Conservation (phyloP, 2,113 vertebrate genomes). For the Lepisosteus oculatus region DNA sequence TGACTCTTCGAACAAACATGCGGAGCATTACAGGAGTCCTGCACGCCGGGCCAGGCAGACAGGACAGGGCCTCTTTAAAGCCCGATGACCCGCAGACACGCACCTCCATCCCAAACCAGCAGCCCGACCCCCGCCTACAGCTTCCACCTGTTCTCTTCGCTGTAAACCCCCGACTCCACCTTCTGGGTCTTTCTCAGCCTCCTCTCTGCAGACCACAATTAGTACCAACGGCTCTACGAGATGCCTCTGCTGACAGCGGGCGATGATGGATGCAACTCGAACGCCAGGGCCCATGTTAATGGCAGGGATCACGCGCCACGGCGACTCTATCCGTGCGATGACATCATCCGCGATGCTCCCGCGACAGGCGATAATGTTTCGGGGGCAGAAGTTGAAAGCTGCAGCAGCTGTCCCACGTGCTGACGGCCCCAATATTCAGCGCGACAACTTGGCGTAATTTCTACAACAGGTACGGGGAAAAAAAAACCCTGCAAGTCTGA, state of each 20-base stretch:
- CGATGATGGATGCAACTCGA: constrained; percentile 6
- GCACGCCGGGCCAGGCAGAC: background rate
- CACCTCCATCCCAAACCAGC: background rate
- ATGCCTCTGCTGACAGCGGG: background rate
- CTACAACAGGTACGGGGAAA: background rate
- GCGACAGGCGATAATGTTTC: constrained; percentile 2
- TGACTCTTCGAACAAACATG: background rate
- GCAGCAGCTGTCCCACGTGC: background rate
- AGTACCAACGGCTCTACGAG: background rate
- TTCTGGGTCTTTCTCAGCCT: background rate
- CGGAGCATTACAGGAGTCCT: background rate
- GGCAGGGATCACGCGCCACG: background rate
- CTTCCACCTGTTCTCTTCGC: constrained; percentile 6
- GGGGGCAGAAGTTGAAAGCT: background rate
- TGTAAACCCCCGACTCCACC: background rate
- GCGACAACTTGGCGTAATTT: background rate
- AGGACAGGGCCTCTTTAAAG: background rate
- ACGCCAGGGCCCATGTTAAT: constrained; percentile 11
- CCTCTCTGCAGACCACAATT: background rate
- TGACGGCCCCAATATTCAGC: background rate
- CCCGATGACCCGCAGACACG: background rate
- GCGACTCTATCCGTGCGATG: constrained; percentile 2
- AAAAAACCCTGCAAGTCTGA: background rate
- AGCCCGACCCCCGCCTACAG: background rate
- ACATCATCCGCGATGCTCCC: constrained; percentile 1